phyloP scores from a whole-genome alignment of 2,113 vertebrate species.

The Varanus komodoensis region DNA sequence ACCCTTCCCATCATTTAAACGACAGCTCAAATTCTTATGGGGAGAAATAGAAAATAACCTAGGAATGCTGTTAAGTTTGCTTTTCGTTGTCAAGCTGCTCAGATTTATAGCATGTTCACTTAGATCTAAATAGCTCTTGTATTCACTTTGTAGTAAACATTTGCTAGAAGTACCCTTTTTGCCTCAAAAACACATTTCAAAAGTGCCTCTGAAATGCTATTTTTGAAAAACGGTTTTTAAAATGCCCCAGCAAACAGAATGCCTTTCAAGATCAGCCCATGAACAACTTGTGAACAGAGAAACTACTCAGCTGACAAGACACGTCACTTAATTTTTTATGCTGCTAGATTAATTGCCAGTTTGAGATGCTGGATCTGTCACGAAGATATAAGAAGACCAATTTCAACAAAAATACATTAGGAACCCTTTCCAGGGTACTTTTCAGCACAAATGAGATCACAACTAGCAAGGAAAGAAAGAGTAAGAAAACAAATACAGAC shows the following conservation, averaged over 20 bases:
- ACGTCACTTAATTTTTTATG: background rate
- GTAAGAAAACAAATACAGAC: background rate
- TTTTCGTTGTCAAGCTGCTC: background rate
- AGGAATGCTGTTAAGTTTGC: rapidly evolving
- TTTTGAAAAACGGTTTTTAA: constrained; percentile 22
- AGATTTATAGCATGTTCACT: background rate
- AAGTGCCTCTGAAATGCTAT: constrained; percentile 9
- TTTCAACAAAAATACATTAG: constrained; percentile 25
- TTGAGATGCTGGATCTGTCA: constrained; percentile 19
- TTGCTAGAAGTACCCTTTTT: constrained; percentile 18
- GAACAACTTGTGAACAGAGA: background rate
- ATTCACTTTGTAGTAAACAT: constrained; percentile 8
- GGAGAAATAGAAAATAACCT: background rate
- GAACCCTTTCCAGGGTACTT: constrained; percentile 6
- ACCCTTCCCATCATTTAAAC: rapidly evolving
- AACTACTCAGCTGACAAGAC: constrained; percentile 21
- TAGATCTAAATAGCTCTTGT: constrained; percentile 2
- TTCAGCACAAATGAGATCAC: background rate
- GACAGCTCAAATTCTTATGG: background rate
- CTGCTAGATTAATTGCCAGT: constrained; percentile 51
- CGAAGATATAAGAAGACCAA: constrained; percentile 19
- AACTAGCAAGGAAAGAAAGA: constrained; percentile 10
- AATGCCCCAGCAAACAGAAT: constrained; percentile 1
- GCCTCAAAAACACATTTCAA: background rate
- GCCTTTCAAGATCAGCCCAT: background rate